phyloP scores from a whole-genome alignment of 2,113 vertebrate genomes.

The Atrichornis clamosus region DNA sequence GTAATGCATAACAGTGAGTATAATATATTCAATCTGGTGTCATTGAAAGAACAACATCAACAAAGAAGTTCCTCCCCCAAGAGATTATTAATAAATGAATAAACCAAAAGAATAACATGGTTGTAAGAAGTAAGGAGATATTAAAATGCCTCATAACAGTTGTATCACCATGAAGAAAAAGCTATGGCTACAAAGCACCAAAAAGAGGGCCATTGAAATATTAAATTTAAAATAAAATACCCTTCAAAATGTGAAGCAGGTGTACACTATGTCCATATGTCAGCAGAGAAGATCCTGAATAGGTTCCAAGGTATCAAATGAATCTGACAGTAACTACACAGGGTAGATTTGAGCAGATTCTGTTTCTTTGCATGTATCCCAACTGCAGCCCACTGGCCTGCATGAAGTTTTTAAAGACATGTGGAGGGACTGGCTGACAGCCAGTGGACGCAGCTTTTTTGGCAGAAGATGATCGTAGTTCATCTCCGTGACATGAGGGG shows the following conservation, averaged over 20 bases:
- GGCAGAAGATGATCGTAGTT: accelerated
- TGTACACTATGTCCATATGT: neutral
- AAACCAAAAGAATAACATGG: neutral
- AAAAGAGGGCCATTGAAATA: neutral
- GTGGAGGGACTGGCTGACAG: neutral
- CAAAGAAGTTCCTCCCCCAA: neutral
- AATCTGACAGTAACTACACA: neutral
- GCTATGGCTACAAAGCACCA: neutral
- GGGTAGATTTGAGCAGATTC: neutral
- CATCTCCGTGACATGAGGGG: accelerated
- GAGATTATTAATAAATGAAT: neutral
- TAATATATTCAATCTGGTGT: neutral
- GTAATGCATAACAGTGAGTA: neutral
- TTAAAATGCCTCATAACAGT: neutral
- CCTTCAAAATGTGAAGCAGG: neutral
- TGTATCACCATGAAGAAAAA: neutral
- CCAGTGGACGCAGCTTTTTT: neutral
- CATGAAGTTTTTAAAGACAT: neutral
- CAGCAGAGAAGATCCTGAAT: neutral
- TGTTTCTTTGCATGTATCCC: accelerated
- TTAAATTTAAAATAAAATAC: neutral
- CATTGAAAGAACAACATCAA: neutral
- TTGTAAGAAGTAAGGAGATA: neutral
- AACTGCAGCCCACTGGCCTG: neutral
- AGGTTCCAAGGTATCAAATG: neutral